Conservation (phyloP, 2,797 vertebrate species). For the Amazona ochrocephala region DNA sequence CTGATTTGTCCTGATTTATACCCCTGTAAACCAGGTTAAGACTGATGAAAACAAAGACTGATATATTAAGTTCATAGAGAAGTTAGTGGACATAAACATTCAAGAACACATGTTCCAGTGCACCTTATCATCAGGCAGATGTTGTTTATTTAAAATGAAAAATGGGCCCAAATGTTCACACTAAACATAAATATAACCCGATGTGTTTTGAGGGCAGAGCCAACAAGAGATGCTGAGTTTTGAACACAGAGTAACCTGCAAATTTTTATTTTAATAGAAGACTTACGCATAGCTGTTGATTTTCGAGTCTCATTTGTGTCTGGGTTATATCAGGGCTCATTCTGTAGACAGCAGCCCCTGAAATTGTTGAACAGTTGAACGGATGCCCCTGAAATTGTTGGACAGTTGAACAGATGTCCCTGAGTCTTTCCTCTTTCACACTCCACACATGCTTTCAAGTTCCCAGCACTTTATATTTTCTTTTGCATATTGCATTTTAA, state of each 20-base stretch:
- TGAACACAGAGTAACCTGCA: neutral
- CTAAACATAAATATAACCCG: neutral
- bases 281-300: neutral
- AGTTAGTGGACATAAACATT: neutral
- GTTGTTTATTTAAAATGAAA: neutral
- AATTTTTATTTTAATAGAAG: neutral
- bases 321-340: neutral
- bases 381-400: neutral
- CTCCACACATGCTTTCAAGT: neutral
- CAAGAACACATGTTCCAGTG: neutral
- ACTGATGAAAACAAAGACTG: neutral
- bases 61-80: neutral
- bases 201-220: neutral
- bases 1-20: slow-evolving; percentile 40
- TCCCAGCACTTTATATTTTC: neutral
- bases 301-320: neutral
- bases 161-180: neutral
- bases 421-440: neutral
- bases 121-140: neutral
- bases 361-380: neutral
- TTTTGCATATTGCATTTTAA: neutral
- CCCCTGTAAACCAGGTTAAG: neutral
- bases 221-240: neutral
- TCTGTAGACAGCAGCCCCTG: neutral
- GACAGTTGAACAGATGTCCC: neutral